Conservation (phyloP, 2,113 vertebrate species). For the Phyllopteryx taeniolatus region DNA sequence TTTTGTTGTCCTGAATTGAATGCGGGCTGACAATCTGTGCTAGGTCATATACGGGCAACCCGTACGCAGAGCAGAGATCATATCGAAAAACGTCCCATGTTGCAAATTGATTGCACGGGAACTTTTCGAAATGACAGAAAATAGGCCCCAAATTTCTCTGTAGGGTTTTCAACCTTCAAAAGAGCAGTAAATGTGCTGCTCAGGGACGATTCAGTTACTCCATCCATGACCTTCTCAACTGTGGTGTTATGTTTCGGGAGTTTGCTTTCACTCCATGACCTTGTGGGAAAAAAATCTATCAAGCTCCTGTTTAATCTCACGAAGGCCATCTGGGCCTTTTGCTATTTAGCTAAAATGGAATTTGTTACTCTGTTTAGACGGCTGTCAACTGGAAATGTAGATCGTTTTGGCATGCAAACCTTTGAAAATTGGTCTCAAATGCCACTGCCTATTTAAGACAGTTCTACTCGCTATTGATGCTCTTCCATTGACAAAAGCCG, state of each 20-base stretch:
- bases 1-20: conserved; percentile 58
- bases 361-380: not conserved
- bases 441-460: not conserved
- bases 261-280: conserved; percentile 48
- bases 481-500: not conserved
- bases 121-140: conserved; percentile 20
- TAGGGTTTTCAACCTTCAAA: not conserved
- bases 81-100: conserved; percentile 23
- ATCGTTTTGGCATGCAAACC: not conserved
- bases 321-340: conserved; percentile 26
- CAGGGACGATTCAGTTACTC: conserved; percentile 21
- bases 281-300: conserved; percentile 47
- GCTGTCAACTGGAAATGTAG: not conserved
- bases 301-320: conserved; percentile 27
- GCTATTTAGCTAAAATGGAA: not conserved
- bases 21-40: conserved; percentile 56
- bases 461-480: not conserved
- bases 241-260: conserved; percentile 50
- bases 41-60: conserved; percentile 35
- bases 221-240: conserved; percentile 20
- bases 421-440: not conserved
- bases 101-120: conserved; percentile 25
- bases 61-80: conserved; percentile 34
- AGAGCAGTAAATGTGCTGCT: conserved; percentile 21
- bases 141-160: not conserved